Conservation (phyloP, 2,113 vertebrate genomes). For the Brachypteracias leptosomus region DNA sequence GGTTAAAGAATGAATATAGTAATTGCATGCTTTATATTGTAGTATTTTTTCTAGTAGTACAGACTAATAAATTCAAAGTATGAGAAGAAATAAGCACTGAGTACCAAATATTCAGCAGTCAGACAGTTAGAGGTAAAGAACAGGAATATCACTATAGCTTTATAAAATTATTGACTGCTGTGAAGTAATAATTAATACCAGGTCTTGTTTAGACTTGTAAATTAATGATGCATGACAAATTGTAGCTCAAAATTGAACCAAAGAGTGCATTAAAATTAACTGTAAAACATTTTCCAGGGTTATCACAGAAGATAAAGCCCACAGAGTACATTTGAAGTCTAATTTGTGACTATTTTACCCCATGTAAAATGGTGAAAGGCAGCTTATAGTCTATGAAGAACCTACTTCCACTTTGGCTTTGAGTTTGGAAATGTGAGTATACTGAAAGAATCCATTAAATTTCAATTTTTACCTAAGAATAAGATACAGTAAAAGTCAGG, state of each 20-base stretch:
- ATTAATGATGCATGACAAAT: constrained; percentile 23
- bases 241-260: neutral
- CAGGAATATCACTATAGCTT: neutral
- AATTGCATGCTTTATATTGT: neutral
- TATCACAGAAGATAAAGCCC: neutral
- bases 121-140: neutral
- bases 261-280: neutral
- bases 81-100: neutral
- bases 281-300: neutral
- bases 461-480: neutral
- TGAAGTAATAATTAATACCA: constrained; percentile 2
- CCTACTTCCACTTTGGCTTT: neutral
- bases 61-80: neutral
- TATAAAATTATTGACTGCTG: neutral
- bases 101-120: neutral
- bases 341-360: neutral
- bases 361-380: neutral
- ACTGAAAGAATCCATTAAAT: neutral
- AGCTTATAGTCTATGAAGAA: neutral
- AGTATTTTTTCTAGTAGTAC: neutral
- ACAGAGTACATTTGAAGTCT: neutral
- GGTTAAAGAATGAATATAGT: neutral
- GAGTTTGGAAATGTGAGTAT: neutral
- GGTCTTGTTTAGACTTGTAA: constrained; percentile 2
- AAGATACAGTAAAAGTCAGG: neutral